Evolutionary conservation across 2,888 invertebrate genomes (phyloP), one percentile per base, ranked within the genome.

Genomic region (Drosophila robusta): DNA sequence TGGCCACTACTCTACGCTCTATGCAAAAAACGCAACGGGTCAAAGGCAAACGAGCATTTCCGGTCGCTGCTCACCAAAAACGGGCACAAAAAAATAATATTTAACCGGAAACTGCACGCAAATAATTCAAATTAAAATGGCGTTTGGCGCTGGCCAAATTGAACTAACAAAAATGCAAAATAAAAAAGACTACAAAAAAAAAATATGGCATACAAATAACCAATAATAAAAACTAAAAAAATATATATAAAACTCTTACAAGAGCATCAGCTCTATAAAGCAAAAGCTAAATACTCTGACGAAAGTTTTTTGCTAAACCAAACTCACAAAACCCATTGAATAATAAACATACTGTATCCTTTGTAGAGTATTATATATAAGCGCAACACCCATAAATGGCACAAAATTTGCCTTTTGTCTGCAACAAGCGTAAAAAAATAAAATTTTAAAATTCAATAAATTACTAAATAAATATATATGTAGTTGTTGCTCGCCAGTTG

Each of bases 361-460:
- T 12, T 14, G 29, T 18, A 52, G 47, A 41, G 49, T 41, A 66
- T n/a, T 38, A 67, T 50, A 65, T 64, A 34, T 58, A 55, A 38
- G 73, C 64, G 44, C 39, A 41, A 42, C 29, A 39, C 14, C n/a
- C 54, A 22, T n/a, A 60, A 49, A 46, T n/a, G 45, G 49, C 38
- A 38, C 29, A 29, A 22, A 49, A 18, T 26, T 18, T 22, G 38
- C 38, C 1, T 22, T 51, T 55, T 73, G 46, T 47, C 12, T 0
- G 58, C 38, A 38, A 45, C 26, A 44, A 63, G 65, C 63, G 67
- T 56, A 22, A 65, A 78, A 75, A 73, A 67, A 61, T 52, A 12
- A 22, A 39, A 73, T 66, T 78, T 81, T 65, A 79, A 79, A 76
- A 78, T 84, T 84, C 78, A 79, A 87, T 82, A 82, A 86, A 78